Percentiles rank a stretch among this genome's conserved stretches.
These are phyloP conservation scores for Loxodonta africana DNA, from an alignment of 2,113 vertebrate genomes.

Conservation along the genomic window DNA sequence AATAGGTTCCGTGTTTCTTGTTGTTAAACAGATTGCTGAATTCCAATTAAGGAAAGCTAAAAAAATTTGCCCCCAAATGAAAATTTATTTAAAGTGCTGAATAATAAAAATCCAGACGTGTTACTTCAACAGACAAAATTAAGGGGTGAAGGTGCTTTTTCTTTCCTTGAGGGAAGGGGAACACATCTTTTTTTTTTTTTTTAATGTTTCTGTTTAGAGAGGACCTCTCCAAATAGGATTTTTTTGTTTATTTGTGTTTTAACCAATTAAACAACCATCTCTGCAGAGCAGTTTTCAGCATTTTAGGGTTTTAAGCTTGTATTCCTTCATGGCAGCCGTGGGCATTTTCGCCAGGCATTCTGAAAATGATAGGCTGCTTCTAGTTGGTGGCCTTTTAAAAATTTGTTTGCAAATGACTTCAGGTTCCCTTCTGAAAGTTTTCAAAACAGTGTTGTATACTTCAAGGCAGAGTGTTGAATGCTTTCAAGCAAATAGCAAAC, in stretches of 20 bases:
- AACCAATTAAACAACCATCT: not conserved
- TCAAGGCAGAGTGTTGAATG: not conserved
- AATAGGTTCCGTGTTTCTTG: not conserved
- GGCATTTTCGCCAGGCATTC: not conserved
- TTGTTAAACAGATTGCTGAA: constrained; percentile 30
- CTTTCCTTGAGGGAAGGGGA: not conserved
- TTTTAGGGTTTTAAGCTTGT: constrained; percentile 44
- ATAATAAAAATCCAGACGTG: constrained; percentile 33
- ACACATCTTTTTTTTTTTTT: not conserved
- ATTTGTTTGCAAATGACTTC: constrained; percentile 49
- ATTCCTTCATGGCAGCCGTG: not conserved
- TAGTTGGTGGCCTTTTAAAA: constrained; percentile 21
- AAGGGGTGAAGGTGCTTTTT: not conserved
- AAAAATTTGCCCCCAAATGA: constrained; percentile 15
- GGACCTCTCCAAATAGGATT: constrained; percentile 34
- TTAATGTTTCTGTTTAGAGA: constrained; percentile 46
- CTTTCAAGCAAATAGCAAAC: constrained; percentile 50
- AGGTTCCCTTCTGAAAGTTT: constrained; percentile 50
- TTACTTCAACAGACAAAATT: constrained; percentile 42
- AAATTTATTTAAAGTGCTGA: constrained; percentile 48
- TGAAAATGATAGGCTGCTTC: constrained; percentile 2
- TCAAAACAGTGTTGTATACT: constrained; percentile 19
- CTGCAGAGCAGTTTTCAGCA: constrained; percentile 12
- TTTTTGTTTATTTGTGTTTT: constrained; percentile 32
- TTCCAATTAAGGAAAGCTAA: constrained; percentile 25